Evolutionary conservation across 2,797 vertebrate species (phyloP), one percentile per base, ranked within the genome.

Genomic region (Hylomyscus alleni): DNA sequence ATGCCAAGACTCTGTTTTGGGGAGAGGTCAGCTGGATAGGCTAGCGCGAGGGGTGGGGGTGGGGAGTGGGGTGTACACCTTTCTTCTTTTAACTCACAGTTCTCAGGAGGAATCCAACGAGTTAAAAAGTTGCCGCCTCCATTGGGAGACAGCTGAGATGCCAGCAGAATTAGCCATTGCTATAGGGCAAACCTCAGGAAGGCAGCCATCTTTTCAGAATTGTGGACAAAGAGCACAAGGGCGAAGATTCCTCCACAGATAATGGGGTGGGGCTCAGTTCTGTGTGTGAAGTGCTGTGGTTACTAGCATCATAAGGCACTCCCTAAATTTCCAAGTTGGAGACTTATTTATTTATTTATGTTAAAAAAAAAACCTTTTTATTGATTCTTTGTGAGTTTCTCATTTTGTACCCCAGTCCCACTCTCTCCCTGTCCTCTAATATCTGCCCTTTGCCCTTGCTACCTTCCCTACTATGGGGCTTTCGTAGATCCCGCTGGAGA

Each of bases 21-120:
- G 44, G 5, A 76, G 14, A 93, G 56, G 15, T 6, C n/a, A 50
- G 26, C 17, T 10, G 65, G 17, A 5, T 9, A 37, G 67, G 14
- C 54, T 3, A 26, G 4, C 2, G 6, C 10, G 12, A 26, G 52
- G 14, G n/a, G n/a, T n/a, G n/a, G n/a, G n/a, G n/a, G n/a, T n/a
- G n/a, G n/a, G n/a, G n/a, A n/a, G 52, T 54, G 14, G 54, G 19
- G 34, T 47, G 14, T 83, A 65, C 40, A 56, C 22, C 29, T 15
- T 15, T 78, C 56, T 52, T 89, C 44, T 37, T 90, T n/a, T 44
- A 44, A 40, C 37, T 84, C 24, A 56, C 7, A 40, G 6, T 2
- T 84, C 56, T 90, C 56, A 69, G 17, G 69, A 69, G 8, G 86
- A 95, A 83, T 52, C 24, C 60, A 31, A 29, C 47, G 65, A 50